Percentiles rank a stretch among this genome's conserved stretches.
phyloP scores from a whole-genome alignment of 2,888 invertebrate genomes.

The Salticus scenicus region DNA sequence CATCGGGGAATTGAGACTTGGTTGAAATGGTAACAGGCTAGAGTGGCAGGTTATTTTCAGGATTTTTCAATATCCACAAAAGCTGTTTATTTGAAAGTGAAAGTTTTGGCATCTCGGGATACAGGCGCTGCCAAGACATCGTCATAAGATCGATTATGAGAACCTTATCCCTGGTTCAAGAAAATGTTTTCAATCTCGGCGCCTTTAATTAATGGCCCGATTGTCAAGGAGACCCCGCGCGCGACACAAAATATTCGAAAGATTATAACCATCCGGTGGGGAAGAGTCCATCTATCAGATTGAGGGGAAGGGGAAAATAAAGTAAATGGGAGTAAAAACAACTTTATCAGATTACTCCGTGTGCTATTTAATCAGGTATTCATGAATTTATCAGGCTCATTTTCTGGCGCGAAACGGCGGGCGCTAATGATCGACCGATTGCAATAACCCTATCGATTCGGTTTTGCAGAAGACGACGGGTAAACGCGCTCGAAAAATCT shows the following conservation, averaged over 20 bases:
- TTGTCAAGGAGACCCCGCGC: conserved; percentile 42
- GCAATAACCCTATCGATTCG: conserved; percentile 68
- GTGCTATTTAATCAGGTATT: conserved; percentile 68
- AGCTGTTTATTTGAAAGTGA: conserved; percentile 10
- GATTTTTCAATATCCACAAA: conserved; percentile 19
- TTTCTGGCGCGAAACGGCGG: conserved; percentile 60
- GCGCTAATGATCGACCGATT: conserved; percentile 68
- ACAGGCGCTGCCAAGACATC: neutral
- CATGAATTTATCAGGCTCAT: conserved; percentile 69
- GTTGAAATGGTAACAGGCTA: neutral
- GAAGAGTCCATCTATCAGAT: conserved; percentile 47
- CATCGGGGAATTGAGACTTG: neutral
- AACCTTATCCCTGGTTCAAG: conserved; percentile 8
- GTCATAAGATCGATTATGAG: neutral
- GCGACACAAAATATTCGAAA: conserved; percentile 18
- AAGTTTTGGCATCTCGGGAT: conserved; percentile 6
- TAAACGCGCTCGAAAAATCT: conserved; percentile 45
- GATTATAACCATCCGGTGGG: conserved; percentile 22
- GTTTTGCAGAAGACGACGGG: conserved; percentile 64
- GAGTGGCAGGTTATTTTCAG: conserved; percentile 1
- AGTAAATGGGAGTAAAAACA: conserved; percentile 41
- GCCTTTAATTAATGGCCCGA: conserved; percentile 49
- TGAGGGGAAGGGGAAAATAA: neutral
- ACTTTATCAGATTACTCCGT: conserved; percentile 63
- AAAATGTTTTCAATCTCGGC: conserved; percentile 7